Conservation (phyloP, 2,113 vertebrate species). For the Erpornis zantholeuca region DNA sequence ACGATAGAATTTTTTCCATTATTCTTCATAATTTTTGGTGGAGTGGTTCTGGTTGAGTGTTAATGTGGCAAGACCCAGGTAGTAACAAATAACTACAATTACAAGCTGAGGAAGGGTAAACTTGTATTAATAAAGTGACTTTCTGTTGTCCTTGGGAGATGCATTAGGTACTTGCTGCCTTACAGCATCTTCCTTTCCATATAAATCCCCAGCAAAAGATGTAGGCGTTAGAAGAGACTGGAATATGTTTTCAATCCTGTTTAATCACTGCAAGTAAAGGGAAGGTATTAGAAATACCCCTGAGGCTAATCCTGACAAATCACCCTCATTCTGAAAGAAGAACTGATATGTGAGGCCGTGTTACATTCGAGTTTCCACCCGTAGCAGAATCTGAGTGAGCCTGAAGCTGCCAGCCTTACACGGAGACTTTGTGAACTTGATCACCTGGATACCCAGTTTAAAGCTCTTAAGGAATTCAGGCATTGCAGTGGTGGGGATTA, state of each 20-base stretch:
- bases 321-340: not conserved
- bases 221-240: not conserved
- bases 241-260: constrained; percentile 12
- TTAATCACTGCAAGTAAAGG: constrained; percentile 16
- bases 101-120: not conserved
- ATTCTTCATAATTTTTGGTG: constrained; percentile 23
- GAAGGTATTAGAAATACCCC: constrained; percentile 8
- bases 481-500: not conserved
- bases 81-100: not conserved
- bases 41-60: not conserved
- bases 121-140: constrained; percentile 10
- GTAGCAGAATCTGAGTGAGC: not conserved
- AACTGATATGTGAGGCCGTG: not conserved
- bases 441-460: not conserved
- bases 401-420: not conserved
- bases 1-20: constrained; percentile 18
- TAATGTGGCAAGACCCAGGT: not conserved
- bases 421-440: not conserved
- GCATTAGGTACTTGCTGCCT: not conserved
- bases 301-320: constrained; percentile 32
- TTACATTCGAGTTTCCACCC: not conserved
- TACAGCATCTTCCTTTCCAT: not conserved
- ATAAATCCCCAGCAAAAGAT: constrained; percentile 1
- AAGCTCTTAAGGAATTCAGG: not conserved
- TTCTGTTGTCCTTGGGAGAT: constrained; percentile 50